Base-by-base conservation (phyloP, 2,888 invertebrate genomes). In the Erpobdella octoculata region DNA sequence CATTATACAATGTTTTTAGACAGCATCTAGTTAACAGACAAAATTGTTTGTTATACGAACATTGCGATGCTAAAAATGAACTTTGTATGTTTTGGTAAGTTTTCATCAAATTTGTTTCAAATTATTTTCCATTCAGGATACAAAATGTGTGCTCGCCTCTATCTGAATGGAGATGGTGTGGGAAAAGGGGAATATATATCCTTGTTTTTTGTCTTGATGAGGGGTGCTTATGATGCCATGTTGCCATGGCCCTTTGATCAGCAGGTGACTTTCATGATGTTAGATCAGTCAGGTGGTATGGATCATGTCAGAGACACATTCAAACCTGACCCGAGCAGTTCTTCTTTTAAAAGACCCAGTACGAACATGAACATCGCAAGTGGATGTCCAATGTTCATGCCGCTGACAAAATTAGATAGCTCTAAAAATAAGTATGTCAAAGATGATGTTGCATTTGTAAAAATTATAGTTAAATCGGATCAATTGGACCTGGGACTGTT, bases 361-460 rank as follows among this genome's bases (percentile, higher is more conserved):
- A 76, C 80, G 1, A 81, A 82, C 71, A 82, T 82, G 81, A 83
- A 82, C 77, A 81, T 82, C 15, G 83, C 83, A 4, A 80, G 79
- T 72, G 83, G 83, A 0, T 82, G 81, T 72, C 83, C 83, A 0
- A 73, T 80, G 67, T 83, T 83, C 73, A 75, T 80, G 58, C 76
- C 77, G 0, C 74, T 79, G 21, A 46, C 36, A 8, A 53, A 58
- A 28, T 58, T 76, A 5, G 74, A 76, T n/a, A 59, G 38, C n/a
- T 25, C 69, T 1, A 68, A 76, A 18, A 76, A 79, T 46, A 77
- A 76, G 2, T 81, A 78, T 74, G 76, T 80, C n/a, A 78, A 77
- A 68, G 80, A 81, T 72, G 79, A 81, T 70, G 76, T 77, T 4
- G 77, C 79, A 74, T 81, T 79, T 73, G 76, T 81, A 37, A 80